Conservation (phyloP, 2,888 invertebrate species). For the Plutella xylostella region DNA sequence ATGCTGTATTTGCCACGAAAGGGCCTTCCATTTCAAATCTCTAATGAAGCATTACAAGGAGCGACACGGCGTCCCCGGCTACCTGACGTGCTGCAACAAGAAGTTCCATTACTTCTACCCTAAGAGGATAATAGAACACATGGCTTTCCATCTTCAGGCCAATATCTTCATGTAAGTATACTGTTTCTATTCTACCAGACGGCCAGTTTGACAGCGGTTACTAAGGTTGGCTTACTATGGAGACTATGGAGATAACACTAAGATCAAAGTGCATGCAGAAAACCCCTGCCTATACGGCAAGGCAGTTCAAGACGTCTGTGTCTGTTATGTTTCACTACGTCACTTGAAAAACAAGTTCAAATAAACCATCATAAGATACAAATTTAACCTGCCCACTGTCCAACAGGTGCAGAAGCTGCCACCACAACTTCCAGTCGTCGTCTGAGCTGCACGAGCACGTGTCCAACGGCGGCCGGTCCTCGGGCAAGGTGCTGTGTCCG, state of each 20-base stretch:
- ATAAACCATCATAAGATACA: too few relatives aligned
- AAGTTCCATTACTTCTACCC: conserved; percentile 63
- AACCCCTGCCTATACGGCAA: too few relatives aligned
- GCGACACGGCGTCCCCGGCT: conserved; percentile 59
- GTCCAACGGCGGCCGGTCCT: conserved; percentile 51
- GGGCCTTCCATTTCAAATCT: conserved; percentile 52
- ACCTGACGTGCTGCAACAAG: conserved; percentile 58
- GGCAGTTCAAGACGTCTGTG: too few relatives aligned
- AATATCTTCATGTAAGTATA: conserved; percentile 56
- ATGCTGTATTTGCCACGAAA: conserved; percentile 58
- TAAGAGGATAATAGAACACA: conserved; percentile 61
- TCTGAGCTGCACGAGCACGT: conserved; percentile 52
- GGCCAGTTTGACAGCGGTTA: too few relatives aligned
- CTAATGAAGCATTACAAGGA: conserved; percentile 63
- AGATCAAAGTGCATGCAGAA: too few relatives aligned
- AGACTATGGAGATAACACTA: too few relatives aligned
- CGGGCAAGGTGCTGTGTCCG: conserved; percentile 54
- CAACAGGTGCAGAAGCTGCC: conserved; percentile 53
- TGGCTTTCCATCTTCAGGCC: conserved; percentile 59
- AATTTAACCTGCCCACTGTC: too few relatives aligned
- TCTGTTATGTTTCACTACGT: too few relatives aligned
- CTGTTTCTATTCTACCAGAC: background rate
- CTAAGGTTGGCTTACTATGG: too few relatives aligned
- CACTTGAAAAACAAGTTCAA: too few relatives aligned
- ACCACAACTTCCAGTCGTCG: conserved; percentile 57